A percentile compares a stretch with the other conserved stretches of the same genome.
These are phyloP conservation scores for Erethizon dorsatum DNA, from an alignment of 2,797 vertebrate species.

Conservation along the genomic window DNA sequence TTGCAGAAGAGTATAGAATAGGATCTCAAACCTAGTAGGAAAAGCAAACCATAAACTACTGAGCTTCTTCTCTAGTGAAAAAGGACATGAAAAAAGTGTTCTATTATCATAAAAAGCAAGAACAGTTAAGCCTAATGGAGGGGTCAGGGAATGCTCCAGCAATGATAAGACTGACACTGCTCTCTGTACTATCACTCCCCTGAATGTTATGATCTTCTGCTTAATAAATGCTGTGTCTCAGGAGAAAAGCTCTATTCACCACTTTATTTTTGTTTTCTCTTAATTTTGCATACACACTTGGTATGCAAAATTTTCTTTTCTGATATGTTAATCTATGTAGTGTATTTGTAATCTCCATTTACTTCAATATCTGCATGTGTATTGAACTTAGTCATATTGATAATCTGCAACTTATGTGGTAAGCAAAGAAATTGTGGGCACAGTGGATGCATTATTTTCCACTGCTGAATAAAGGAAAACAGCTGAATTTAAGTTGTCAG, in stretches of 20 bases:
- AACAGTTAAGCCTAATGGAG: background rate
- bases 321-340: background rate
- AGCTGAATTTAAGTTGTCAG: slow-evolving; percentile 30
- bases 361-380: background rate
- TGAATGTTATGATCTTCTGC: background rate
- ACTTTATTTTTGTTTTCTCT: background rate
- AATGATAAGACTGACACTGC: background rate
- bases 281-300: background rate
- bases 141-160: background rate
- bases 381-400: slow-evolving; percentile 1
- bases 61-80: background rate
- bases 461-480: background rate
- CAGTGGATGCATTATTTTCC: background rate
- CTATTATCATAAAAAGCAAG: background rate
- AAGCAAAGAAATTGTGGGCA: slow-evolving; percentile 17
- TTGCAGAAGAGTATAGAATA: background rate
- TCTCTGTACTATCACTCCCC: background rate
- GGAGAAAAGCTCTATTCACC: background rate
- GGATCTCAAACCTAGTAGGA: background rate
- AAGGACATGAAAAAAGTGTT: background rate
- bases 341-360: background rate
- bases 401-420: background rate
- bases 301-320: background rate
- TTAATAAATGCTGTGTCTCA: background rate
- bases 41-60: background rate